These are phyloP conservation scores for Drosophila pruinosa DNA, from an alignment of 1,140 invertebrate genomes.

Conservation along the genomic window DNA sequence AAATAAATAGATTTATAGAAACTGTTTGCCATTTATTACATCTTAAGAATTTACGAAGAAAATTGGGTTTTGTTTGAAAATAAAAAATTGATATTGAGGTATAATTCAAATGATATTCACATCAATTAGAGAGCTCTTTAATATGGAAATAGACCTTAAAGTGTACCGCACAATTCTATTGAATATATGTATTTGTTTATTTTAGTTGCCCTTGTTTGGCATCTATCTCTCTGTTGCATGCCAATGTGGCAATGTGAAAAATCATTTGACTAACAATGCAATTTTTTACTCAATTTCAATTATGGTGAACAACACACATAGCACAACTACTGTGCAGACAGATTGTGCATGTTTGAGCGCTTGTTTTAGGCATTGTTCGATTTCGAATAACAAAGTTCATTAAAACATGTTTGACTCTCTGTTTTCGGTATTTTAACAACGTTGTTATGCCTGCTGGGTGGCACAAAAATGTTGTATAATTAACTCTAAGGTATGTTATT, in stretches of 20 bases:
- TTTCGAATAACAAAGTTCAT: not conserved
- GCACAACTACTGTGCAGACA: no score
- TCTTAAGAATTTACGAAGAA: no score
- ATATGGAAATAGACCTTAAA: no score
- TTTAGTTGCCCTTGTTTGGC: not conserved
- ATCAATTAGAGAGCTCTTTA: no score
- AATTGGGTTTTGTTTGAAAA: no score
- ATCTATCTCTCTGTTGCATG: not conserved
- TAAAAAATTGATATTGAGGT: no score
- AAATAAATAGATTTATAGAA: no score
- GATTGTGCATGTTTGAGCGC: not conserved
- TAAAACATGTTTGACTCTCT: not conserved
- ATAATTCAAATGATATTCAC: no score
- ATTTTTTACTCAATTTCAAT: not conserved
- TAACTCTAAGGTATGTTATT: not conserved
- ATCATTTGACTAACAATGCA: not conserved
- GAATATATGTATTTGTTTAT: conserved; percentile 4
- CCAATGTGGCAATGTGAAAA: conserved; percentile 4
- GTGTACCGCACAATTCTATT: not conserved
- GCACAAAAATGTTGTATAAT: not conserved
- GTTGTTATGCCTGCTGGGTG: not conserved
- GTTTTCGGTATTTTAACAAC: not conserved
- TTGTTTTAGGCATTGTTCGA: not conserved
- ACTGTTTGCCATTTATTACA: no score
- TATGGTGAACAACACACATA: not conserved